Percentiles rank a stretch among this genome's conserved stretches.
These are phyloP conservation scores for Cacoxenus indagator DNA, from an alignment of 2,888 invertebrate species.

Conservation along the genomic window DNA sequence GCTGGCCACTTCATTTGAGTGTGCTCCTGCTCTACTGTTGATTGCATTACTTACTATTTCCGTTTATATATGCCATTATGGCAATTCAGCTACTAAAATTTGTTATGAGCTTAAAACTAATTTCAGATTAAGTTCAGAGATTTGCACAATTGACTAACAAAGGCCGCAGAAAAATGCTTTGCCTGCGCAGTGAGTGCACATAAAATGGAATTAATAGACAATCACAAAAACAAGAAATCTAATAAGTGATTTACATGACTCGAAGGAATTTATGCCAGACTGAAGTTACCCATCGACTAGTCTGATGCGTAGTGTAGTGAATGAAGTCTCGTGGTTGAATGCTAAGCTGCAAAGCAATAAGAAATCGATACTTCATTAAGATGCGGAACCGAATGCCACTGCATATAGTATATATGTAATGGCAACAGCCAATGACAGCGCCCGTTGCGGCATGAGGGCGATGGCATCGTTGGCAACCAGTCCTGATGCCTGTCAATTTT, in stretches of 20 bases:
- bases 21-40: constrained; percentile 31
- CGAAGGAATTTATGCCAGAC: constrained; percentile 50
- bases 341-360: constrained; percentile 28
- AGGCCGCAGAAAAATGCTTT: constrained; percentile 37
- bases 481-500: neutral
- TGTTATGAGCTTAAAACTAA: constrained; percentile 63
- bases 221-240: constrained; percentile 33
- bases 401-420: constrained; percentile 25
- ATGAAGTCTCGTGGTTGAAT: neutral
- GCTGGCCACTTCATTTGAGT: constrained; percentile 42
- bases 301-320: neutral
- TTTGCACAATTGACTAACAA: constrained; percentile 38
- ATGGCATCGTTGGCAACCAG: constrained; percentile 21
- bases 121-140: constrained; percentile 59
- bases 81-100: constrained; percentile 61
- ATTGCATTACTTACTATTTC: constrained; percentile 54
- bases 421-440: constrained; percentile 1
- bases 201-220: constrained; percentile 8
- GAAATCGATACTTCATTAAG: constrained; percentile 64
- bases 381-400: constrained; percentile 35
- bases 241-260: constrained; percentile 64
- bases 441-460: constrained; percentile 10
- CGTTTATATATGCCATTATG: constrained; percentile 63
- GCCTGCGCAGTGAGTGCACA: constrained; percentile 29
- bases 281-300: neutral